phyloP scores from a whole-genome alignment of 1,140 invertebrate species.

The Neoseiulus cucumeris region DNA sequence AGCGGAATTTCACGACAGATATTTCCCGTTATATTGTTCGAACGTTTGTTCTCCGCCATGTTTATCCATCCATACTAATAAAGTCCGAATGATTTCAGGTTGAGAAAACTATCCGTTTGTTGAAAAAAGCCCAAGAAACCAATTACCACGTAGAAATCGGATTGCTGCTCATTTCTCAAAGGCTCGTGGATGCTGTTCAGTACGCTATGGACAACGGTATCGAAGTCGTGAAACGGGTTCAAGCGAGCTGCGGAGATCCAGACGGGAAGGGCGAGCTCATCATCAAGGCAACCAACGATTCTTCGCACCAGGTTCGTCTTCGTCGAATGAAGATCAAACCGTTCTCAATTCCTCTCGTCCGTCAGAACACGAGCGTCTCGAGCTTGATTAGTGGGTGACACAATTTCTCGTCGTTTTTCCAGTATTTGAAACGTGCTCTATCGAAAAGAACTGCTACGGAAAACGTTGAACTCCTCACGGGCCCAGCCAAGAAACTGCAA shows the following conservation, averaged over 20 bases:
- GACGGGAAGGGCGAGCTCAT: not conserved
- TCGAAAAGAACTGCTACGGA: too few species aligned
- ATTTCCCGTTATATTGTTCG: too few species aligned
- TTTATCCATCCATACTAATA: too few species aligned
- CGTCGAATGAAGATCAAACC: not conserved
- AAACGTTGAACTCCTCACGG: too few species aligned
- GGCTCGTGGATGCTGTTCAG: not conserved
- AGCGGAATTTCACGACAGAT: too few species aligned
- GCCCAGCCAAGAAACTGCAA: too few species aligned
- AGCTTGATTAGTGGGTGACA: not conserved
- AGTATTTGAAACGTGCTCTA: too few species aligned
- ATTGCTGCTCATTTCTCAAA: not conserved
- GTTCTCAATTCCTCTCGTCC: not conserved
- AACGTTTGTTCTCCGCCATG: too few species aligned
- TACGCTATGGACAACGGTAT: conserved; percentile 6
- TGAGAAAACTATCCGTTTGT: not conserved
- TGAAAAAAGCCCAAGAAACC: not conserved
- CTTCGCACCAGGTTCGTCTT: not conserved
- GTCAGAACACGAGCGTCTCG: not conserved
- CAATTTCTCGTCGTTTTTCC: not conserved
- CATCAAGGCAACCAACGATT: not conserved
- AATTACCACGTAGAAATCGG: not conserved
- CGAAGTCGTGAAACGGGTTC: not conserved
- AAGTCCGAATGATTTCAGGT: not conserved
- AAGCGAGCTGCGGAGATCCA: not conserved